These are phyloP conservation scores for Nymphalis urticae DNA, from an alignment of 2,888 invertebrate species.

Conservation along the genomic window DNA sequence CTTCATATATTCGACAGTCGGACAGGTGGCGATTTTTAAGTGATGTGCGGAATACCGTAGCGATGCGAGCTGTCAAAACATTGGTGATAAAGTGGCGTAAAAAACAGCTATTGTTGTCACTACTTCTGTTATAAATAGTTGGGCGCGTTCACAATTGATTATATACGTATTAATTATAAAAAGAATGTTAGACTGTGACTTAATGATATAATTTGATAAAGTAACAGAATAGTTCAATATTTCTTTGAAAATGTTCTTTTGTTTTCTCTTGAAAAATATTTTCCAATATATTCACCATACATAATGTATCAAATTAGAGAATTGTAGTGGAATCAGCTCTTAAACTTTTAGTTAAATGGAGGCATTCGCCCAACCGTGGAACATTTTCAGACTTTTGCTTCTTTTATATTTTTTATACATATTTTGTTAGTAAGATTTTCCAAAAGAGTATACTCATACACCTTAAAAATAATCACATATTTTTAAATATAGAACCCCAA, in stretches of 20 bases:
- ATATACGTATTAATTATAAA: not conserved
- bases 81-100: slow-evolving; percentile 51
- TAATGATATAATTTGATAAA: slow-evolving; percentile 5
- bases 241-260: not conserved
- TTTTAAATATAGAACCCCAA: slow-evolving; percentile 4
- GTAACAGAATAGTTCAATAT: not conserved
- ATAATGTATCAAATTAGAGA: no score
- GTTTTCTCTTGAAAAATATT: not conserved
- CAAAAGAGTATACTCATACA: no score
- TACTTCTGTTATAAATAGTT: slow-evolving; percentile 63
- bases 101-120: slow-evolving; percentile 60
- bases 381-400: no score
- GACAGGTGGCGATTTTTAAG: slow-evolving; percentile 74
- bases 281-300: no score
- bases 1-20: not conserved
- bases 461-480: not conserved
- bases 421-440: no score
- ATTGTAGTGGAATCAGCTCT: no score
- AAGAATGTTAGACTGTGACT: slow-evolving; percentile 2
- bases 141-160: slow-evolving; percentile 49
- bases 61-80: slow-evolving; percentile 69
- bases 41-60: slow-evolving; percentile 62
- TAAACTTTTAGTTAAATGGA: no score
- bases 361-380: no score
- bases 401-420: no score